phyloP scores from a whole-genome alignment of 2,888 invertebrate species.

The Sminthurides aquaticus region DNA sequence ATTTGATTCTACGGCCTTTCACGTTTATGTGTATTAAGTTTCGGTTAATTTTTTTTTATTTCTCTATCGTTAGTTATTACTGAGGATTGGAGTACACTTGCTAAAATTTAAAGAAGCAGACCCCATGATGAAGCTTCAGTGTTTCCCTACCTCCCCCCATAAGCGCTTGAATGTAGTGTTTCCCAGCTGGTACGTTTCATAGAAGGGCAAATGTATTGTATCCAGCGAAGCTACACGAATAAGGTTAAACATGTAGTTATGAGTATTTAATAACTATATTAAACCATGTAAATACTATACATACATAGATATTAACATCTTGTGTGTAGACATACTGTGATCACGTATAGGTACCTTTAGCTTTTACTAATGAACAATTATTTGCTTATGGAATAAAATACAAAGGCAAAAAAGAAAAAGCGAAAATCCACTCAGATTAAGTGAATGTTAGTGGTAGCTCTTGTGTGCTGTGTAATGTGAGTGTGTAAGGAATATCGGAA shows the following conservation, averaged over 20 bases:
- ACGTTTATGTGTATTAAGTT: too few species aligned
- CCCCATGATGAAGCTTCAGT: too few species aligned
- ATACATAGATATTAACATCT: conserved; percentile 32
- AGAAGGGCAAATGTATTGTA: too few species aligned
- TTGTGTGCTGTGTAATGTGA: not conserved
- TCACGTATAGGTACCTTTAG: conserved; percentile 35
- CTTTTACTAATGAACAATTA: conserved; percentile 14
- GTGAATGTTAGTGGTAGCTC: not conserved
- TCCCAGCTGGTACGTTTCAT: too few species aligned
- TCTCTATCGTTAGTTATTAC: too few species aligned
- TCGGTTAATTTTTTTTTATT: too few species aligned
- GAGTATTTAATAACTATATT: conserved; percentile 2
- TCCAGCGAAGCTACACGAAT: too few species aligned
- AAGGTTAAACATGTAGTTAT: not conserved
- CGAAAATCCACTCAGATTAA: not conserved
- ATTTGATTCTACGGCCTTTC: too few species aligned
- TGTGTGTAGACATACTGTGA: conserved; percentile 37
- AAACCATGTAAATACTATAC: conserved; percentile 18
- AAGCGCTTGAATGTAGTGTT: too few species aligned
- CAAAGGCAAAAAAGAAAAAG: not conserved
- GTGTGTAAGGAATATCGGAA: not conserved
- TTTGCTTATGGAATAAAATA: not conserved
- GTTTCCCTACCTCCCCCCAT: too few species aligned
- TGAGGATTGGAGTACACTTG: too few species aligned
- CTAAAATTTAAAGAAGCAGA: too few species aligned